Base-by-base conservation (phyloP, 2,888 invertebrate genomes). In the Asteroscopus sphinx region DNA sequence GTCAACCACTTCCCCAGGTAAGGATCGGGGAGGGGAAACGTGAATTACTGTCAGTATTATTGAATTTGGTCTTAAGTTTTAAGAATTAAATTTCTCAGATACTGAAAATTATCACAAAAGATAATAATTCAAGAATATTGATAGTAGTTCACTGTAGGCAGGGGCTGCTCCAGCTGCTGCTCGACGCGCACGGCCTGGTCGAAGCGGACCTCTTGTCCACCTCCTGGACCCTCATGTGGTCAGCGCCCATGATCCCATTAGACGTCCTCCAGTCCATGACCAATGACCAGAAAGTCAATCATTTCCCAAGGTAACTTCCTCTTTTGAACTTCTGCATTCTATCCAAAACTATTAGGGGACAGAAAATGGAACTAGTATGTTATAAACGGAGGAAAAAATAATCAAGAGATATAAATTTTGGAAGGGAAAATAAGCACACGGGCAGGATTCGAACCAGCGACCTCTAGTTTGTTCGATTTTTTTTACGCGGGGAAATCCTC, bases 1-100 rank as follows among this genome's bases (percentile, higher is more conserved):
- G 97, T 99, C 57, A 99, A 99, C 88, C 99, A 99, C 91, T 99
- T 99, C 88, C 99, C 99, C 6, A 96, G 97, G 97, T 96, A 83
- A 86, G 82, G 8, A 35, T 11, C 68, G 0, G 2, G 3, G 3
- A 9, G 9, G 4, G n/a, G 4, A 52, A 8, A 55, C 25, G 56
- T 51, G 68, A 58, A 68, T 65, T 77, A 70, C 72, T 76, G 77
- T 70, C 77, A 68, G 62, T 73, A 65, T 73, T 68, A 40, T 68
- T 66, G 45, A 54, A 57, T 63, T 52, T 36, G 25, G 25, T 41
- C 9, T 33, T 25, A 32, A 16, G 7, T 30, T 25, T 4, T 36
- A 1, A 5, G 7, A 1, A 5, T 26, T 26, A 7, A 6, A 8
- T 26, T 7, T 21, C n/a, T n/a, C n/a, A n/a, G n/a, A n/a, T n/a